Evolutionary conservation across 1,140 invertebrate species (phyloP).

Genomic region (Bombus huntii): DNA sequence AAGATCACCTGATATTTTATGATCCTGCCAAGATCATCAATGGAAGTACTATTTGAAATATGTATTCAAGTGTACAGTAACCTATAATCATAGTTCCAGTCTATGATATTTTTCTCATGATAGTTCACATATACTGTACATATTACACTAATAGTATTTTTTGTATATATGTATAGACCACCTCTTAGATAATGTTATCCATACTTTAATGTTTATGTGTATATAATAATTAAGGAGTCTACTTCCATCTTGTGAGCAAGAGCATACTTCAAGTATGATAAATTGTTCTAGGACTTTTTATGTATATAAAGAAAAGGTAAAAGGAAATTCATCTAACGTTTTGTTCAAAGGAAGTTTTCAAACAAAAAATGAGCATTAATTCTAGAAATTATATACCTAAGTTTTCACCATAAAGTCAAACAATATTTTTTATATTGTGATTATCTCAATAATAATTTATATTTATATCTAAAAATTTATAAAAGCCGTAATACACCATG

Average conservation of each 20-base stretch:
- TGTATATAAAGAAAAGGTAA: neutral
- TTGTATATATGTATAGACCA: slow-evolving; percentile 30
- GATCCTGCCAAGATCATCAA: neutral
- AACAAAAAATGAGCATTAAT: neutral
- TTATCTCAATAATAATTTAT: neutral
- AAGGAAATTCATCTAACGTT: neutral
- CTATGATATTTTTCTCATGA: slow-evolving; percentile 22
- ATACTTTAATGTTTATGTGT: slow-evolving; percentile 39
- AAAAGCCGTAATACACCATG: neutral
- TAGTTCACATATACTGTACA: slow-evolving; percentile 28
- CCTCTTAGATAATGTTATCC: slow-evolving; percentile 38
- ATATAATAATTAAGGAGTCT: slow-evolving; percentile 38
- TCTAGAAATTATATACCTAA: neutral
- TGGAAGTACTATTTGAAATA: slow-evolving; percentile 36
- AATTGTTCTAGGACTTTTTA: neutral
- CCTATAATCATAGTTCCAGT: slow-evolving; percentile 27
- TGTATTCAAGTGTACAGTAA: neutral
- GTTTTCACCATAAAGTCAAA: neutral
- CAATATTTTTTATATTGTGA: neutral
- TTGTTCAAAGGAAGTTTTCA: slow-evolving; percentile 16
- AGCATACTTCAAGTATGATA: slow-evolving; percentile 10
- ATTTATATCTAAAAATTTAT: neutral
- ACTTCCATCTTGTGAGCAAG: slow-evolving; percentile 30
- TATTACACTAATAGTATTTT: slow-evolving; percentile 48
- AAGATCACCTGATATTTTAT: neutral